These are phyloP conservation scores for Stomatorhinus ivindoensis DNA, from an alignment of 2,113 vertebrate species.

Conservation along the genomic window DNA sequence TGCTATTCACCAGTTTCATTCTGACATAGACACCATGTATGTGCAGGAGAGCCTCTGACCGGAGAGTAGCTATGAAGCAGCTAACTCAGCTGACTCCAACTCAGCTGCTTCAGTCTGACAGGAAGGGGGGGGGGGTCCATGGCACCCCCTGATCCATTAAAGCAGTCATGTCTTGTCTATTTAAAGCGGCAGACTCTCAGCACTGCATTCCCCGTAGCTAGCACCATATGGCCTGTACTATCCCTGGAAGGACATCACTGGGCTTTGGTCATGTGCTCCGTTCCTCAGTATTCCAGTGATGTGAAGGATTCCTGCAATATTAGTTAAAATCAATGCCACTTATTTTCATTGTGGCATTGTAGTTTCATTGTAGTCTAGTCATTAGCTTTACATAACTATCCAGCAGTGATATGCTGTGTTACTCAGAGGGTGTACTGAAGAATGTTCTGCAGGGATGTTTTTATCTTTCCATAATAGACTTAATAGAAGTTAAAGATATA, in stretches of 20 bases:
- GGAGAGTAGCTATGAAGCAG: background rate
- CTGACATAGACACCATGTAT: background rate
- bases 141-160: background rate
- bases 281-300: background rate
- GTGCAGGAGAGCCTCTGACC: background rate
- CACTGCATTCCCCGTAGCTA: background rate
- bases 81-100: background rate
- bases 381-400: background rate
- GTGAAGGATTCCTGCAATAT: background rate
- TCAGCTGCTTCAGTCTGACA: background rate
- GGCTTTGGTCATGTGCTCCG: background rate
- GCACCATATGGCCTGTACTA: background rate
- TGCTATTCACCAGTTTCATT: background rate
- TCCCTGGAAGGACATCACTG: background rate
- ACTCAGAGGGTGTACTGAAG: background rate
- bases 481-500: background rate
- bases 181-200: background rate
- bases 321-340: background rate
- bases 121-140: background rate
- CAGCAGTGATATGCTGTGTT: background rate
- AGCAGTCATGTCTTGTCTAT: background rate
- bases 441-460: background rate
- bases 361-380: background rate
- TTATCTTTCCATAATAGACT: background rate
- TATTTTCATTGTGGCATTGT: background rate